Evolutionary conservation across 2,888 invertebrate species (phyloP).

Genomic region (Drosophila siamana): DNA sequence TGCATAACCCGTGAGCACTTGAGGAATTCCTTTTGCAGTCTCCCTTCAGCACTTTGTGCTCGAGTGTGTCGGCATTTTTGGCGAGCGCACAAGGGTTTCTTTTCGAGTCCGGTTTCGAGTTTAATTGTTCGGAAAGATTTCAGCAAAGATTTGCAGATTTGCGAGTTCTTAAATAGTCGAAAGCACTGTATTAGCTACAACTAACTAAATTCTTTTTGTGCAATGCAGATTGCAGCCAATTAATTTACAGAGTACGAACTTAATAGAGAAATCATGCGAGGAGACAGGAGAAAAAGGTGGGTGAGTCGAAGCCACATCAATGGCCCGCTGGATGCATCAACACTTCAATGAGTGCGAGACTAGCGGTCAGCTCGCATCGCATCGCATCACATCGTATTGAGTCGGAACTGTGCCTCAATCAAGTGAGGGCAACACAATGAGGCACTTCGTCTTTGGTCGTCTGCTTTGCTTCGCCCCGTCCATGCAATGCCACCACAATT

Average conservation of each 20-base stretch:
- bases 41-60: too few relatives aligned
- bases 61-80: conserved; percentile 77
- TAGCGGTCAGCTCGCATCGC: conserved; percentile 24
- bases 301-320: conserved; percentile 48
- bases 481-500: conserved; percentile 69
- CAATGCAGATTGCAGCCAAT: conserved; percentile 48
- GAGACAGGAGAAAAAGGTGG: conserved; percentile 3
- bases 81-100: conserved; percentile 4
- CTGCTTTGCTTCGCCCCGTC: conserved; percentile 13
- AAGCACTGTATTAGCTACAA: background rate
- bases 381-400: conserved; percentile 36
- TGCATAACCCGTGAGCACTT: conserved; percentile 73
- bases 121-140: conserved; percentile 77
- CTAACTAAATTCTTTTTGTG: conserved; percentile 69
- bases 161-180: background rate
- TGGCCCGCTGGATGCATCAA: conserved; percentile 74
- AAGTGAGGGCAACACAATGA: conserved; percentile 62
- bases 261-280: conserved; percentile 69
- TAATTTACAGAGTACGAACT: too few relatives aligned
- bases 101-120: conserved; percentile 50
- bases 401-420: conserved; percentile 48
- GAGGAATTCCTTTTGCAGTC: conserved; percentile 68
- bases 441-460: conserved; percentile 51
- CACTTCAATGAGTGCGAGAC: conserved; percentile 78
- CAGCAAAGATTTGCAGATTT: conserved; percentile 25